Evolutionary conservation across 1,140 invertebrate genomes (phyloP), one percentile per base, ranked within the genome.

Genomic region (Brachionus manjavacas): DNA sequence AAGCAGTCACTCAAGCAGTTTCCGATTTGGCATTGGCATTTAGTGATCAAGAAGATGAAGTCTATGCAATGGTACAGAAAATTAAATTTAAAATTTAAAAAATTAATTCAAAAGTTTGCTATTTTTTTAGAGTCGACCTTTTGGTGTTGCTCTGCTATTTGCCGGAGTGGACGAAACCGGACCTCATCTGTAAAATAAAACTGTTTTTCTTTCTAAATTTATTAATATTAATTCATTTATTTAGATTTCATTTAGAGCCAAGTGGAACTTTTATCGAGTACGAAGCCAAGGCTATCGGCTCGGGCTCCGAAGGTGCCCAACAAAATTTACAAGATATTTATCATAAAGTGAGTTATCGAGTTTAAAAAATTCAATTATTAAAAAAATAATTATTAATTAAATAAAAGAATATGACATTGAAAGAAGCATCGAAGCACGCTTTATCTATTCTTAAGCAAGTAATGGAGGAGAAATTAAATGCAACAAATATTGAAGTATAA

Each of bases 401-500:
- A 86, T 91, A 93, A 20, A 91, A 98, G 94, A 94, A 95, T 11
- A 96, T 99, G 94, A 96, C 94, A 0, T 89, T 99, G n/a, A 93
- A 95, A 85, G 96, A 99, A 91, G 97, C 97, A 14, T 93, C 95
- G 80, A 96, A 96, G 87, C 89, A 94, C 43, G 93, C 95, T 2
- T 90, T 99, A 14, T 96, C 94, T 8, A 99, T 99, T 87, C 90
- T 99, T 1, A 99, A 99, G 88, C 97, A 99, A 91, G 97, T 99
- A 0, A 99, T 99, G 98, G 98, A 99, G 89, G 98, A 99, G 89
- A 99, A 99, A 90, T 89, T 99, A 0, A 98, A 94, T 85, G 94
- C 95, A 35, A 95, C 94, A 43, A 99, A 99, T 91, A 96, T 99
- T 68, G 98, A 99, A 91, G 94, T 99, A 41, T n/a, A 46, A 31